A percentile compares a stretch with the other conserved stretches of the same genome.
Conservation (phyloP, 2,797 vertebrate genomes). For the Bovichtus variegatus region DNA sequence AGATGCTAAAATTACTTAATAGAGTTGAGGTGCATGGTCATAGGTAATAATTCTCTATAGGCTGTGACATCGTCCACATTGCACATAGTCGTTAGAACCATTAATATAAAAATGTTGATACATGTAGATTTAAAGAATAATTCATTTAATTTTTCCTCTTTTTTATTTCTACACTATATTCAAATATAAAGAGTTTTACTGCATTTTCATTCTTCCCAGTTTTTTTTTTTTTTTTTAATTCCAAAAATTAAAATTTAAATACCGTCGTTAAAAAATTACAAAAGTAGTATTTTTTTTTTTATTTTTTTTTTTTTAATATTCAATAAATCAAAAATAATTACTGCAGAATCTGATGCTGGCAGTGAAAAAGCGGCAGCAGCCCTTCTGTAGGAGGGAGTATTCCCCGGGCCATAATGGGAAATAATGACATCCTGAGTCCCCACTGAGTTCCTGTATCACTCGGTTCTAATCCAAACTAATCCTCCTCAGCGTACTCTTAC, state of each 20-base stretch:
- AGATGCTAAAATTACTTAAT: too few species aligned
- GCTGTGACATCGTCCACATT: too few species aligned
- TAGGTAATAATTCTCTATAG: too few species aligned
- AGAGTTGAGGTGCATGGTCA: too few species aligned
- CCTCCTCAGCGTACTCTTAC: constrained; percentile 49
- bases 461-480: constrained; percentile 73
- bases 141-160: too few species aligned
- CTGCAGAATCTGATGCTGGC: constrained; percentile 31
- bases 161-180: too few species aligned
- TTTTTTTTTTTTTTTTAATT: background rate
- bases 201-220: too few species aligned
- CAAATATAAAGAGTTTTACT: too few species aligned
- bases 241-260: background rate
- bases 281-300: too few species aligned
- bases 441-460: constrained; percentile 68
- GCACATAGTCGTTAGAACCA: too few species aligned
- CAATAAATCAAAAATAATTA: constrained; percentile 3
- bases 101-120: too few species aligned
- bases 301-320: background rate
- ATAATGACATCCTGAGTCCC: constrained; percentile 74
- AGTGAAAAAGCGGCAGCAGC: constrained; percentile 22
- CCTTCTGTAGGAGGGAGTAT: constrained; percentile 33
- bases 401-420: constrained; percentile 54
- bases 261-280: background rate
- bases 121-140: too few species aligned